Percentiles rank a stretch among this genome's conserved stretches.
Evolutionary conservation across 1,140 invertebrate species (phyloP).

Genomic region (Hyles euphorbiae): DNA sequence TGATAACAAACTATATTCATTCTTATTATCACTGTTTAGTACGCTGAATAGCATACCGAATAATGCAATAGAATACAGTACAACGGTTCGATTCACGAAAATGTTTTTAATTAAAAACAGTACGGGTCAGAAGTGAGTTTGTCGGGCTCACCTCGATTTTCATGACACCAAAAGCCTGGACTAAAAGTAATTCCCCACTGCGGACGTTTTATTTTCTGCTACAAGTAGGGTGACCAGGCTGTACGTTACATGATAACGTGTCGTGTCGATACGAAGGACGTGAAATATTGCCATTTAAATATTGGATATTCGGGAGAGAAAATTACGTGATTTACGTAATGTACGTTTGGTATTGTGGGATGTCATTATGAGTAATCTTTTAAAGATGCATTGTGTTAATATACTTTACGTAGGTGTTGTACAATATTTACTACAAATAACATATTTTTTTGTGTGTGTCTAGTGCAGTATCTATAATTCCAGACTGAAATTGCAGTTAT

Average conservation of each 20-base stretch:
- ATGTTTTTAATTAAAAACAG: conserved; percentile 35
- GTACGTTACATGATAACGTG: too few species aligned
- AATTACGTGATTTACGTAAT: neutral
- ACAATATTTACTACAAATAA: too few species aligned
- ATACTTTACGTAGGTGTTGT: neutral
- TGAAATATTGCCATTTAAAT: neutral
- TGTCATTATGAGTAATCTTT: too few species aligned
- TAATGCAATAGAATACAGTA: too few species aligned
- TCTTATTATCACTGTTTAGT: too few species aligned
- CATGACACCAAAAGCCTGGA: conserved; percentile 25
- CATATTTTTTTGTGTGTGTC: too few species aligned
- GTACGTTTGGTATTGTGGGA: too few species aligned
- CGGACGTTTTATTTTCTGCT: conserved; percentile 23
- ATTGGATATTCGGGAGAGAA: conserved; percentile 8
- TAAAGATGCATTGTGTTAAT: neutral
- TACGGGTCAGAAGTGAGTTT: conserved; percentile 20
- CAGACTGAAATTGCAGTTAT: too few species aligned
- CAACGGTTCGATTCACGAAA: conserved; percentile 16
- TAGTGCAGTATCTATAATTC: too few species aligned
- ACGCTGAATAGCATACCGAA: too few species aligned
- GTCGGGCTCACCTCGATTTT: conserved; percentile 23
- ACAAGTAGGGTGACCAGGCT: conserved; percentile 12
- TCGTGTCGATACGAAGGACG: too few species aligned
- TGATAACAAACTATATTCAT: too few species aligned
- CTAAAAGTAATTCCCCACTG: conserved; percentile 24